Percentiles rank a stretch among this genome's conserved stretches.
Evolutionary conservation across 2,113 vertebrate genomes (phyloP).

Genomic region (Brachyhypopomus occidentalis): DNA sequence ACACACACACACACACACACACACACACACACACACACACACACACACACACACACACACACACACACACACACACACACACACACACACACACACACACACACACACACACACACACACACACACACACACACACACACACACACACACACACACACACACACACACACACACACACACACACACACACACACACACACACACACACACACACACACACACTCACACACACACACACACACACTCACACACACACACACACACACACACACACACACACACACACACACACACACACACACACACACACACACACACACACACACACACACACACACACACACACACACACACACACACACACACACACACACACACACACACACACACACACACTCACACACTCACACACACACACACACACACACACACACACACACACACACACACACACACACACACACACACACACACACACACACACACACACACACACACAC

Average conservation of each 20-base stretch:
- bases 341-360: background rate
- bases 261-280: background rate
- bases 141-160: background rate
- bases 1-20: background rate
- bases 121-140: background rate
- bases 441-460: no score
- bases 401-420: background rate
- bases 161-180: no score
- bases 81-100: background rate
- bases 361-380: background rate
- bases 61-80: background rate
- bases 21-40: background rate
- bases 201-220: background rate
- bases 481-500: background rate
- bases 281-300: background rate
- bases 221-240: background rate
- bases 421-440: background rate
- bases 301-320: background rate
- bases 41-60: background rate
- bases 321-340: background rate
- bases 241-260: background rate
- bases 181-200: background rate
- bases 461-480: no score
- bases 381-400: background rate
- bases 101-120: no score